phyloP scores from a whole-genome alignment of 2,797 vertebrate genomes.

The Sebastes nivosus region DNA sequence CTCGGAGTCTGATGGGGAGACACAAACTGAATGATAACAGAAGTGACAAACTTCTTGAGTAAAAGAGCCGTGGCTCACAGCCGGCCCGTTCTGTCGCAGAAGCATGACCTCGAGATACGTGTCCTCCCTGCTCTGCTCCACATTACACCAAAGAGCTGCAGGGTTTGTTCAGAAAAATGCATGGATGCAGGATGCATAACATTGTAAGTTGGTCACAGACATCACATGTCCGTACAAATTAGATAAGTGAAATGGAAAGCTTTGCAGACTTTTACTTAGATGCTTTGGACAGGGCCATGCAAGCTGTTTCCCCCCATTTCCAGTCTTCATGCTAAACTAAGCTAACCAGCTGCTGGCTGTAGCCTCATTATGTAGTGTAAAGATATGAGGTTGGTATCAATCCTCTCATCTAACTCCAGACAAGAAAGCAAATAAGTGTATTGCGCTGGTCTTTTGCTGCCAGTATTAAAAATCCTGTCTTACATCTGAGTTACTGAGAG shows the following conservation, averaged over 20 bases:
- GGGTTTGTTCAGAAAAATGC: not conserved
- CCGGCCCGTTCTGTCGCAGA: not conserved
- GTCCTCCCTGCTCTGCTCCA: not conserved
- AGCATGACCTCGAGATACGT: not conserved
- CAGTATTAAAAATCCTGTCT: not conserved
- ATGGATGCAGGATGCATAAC: not conserved
- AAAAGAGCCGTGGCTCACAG: constrained; percentile 1
- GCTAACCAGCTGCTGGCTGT: not conserved
- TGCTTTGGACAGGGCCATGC: not conserved
- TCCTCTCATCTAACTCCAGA: not conserved
- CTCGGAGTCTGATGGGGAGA: not conserved
- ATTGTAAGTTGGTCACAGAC: not conserved
- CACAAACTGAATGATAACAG: constrained; percentile 25
- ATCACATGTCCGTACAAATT: not conserved
- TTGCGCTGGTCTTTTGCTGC: not conserved
- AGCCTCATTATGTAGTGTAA: too few species aligned
- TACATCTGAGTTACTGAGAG: not conserved
- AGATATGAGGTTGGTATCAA: not conserved
- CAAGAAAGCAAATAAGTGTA: not conserved
- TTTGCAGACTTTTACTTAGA: not conserved
- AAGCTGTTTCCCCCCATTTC: not conserved
- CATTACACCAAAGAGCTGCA: not conserved
- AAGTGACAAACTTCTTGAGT: constrained; percentile 11
- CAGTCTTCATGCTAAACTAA: not conserved
- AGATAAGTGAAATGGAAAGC: not conserved